Conservation (phyloP, 2,888 invertebrate species). For the Leptinotarsa juncta region DNA sequence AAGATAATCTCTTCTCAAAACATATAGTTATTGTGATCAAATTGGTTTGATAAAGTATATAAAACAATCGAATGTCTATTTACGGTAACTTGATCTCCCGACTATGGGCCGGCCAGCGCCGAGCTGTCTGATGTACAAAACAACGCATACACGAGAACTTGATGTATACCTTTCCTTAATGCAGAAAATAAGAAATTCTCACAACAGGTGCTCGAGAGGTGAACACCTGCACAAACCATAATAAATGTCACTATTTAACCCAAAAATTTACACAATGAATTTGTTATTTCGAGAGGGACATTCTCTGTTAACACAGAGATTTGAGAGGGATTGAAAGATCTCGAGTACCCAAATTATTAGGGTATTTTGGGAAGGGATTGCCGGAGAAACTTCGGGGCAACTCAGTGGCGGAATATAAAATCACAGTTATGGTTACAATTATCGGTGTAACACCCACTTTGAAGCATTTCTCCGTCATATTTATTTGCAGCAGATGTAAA, state of each 20-base stretch:
- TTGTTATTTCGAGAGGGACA: slow-evolving; percentile 2
- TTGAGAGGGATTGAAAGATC: background rate
- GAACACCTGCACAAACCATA: slow-evolving; percentile 27
- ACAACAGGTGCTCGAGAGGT: slow-evolving; percentile 20
- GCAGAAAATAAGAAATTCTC: slow-evolving; percentile 31
- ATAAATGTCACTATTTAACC: slow-evolving; percentile 26
- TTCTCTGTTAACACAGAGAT: slow-evolving; percentile 9
- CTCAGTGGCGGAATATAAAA: background rate
- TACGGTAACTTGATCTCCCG: slow-evolving; percentile 61
- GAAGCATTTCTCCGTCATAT: background rate
- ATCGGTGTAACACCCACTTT: background rate
- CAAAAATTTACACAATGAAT: slow-evolving; percentile 22
- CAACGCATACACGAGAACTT: slow-evolving; percentile 28
- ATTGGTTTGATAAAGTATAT: slow-evolving; percentile 37
- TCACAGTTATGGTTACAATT: background rate
- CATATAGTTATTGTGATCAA: slow-evolving; percentile 35
- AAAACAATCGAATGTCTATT: slow-evolving; percentile 55
- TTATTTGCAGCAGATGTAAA: background rate
- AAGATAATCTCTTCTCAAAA: slow-evolving; percentile 24
- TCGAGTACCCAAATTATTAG: slow-evolving; percentile 18
- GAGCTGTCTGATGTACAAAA: slow-evolving; percentile 57
- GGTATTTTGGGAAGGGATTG: background rate
- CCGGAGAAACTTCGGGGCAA: background rate
- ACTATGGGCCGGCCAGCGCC: slow-evolving; percentile 59
- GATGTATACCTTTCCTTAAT: slow-evolving; percentile 29